phyloP scores from a whole-genome alignment of 2,797 vertebrate genomes.

The Simalia tracyae region DNA sequence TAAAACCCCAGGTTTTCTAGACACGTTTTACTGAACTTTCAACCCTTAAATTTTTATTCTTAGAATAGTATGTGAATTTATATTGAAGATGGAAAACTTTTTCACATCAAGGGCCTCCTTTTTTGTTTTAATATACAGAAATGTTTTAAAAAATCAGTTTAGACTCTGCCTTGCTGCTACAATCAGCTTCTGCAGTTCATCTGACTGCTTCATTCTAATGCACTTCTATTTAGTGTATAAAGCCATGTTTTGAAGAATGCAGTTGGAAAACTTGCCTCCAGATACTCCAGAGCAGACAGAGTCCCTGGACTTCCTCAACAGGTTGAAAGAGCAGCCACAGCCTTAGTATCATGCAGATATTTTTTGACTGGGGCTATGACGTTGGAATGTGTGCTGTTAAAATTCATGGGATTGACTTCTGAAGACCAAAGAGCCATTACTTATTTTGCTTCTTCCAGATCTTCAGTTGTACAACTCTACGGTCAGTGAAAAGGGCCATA shows the following conservation, averaged over 20 bases:
- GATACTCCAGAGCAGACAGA: neutral
- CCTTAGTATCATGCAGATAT: neutral
- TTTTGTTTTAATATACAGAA: neutral
- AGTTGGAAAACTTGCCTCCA: neutral
- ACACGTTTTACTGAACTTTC: neutral
- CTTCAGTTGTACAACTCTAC: constrained; percentile 1
- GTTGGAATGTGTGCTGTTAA: neutral
- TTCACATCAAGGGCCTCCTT: neutral
- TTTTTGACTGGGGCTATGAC: neutral
- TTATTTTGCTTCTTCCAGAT: constrained; percentile 1
- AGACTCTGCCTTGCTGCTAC: neutral
- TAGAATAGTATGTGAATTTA: neutral
- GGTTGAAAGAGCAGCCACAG: neutral
- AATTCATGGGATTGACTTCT: neutral
- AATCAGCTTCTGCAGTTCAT: neutral
- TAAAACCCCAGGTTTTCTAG: neutral
- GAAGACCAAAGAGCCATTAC: neutral
- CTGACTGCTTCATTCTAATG: neutral
- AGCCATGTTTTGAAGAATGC: neutral
- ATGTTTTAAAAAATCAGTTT: neutral
- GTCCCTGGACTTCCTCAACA: neutral
- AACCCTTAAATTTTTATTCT: neutral
- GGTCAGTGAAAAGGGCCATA: neutral
- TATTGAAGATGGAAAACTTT: neutral
- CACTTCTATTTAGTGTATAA: neutral